Evolutionary conservation across 2,113 vertebrate species (phyloP).

Genomic region (Agapornis roseicollis): DNA sequence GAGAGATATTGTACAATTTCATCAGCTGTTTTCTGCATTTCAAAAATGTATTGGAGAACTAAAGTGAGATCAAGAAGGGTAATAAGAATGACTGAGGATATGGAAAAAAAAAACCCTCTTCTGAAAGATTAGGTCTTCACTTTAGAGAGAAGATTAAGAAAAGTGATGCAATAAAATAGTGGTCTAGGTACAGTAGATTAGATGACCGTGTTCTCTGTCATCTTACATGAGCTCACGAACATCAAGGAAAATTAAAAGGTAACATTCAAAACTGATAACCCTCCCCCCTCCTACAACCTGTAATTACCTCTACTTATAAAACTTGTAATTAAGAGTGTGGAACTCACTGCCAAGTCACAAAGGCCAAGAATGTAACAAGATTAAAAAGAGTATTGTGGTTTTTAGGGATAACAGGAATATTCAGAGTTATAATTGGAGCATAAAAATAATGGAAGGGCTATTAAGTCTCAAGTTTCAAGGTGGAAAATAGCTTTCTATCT

Average conservation of each 20-base stretch:
- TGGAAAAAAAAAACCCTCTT: background rate
- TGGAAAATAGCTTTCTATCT: background rate
- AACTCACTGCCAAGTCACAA: conserved; percentile 40
- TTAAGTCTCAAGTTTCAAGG: background rate
- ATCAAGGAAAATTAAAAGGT: conserved; percentile 45
- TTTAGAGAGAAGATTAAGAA: conserved; percentile 17
- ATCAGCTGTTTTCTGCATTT: background rate
- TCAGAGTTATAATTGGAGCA: conserved; percentile 19
- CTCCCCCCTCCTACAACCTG: background rate
- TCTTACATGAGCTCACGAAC: background rate
- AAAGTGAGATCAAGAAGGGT: background rate
- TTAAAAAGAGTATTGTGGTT: conserved; percentile 42
- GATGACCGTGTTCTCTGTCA: background rate
- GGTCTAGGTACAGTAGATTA: conserved; percentile 5
- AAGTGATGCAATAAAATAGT: background rate
- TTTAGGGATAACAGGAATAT: conserved; percentile 48
- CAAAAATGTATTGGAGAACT: background rate
- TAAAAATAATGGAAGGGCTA: conserved; percentile 9
- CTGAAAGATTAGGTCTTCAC: background rate
- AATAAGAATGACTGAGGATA: background rate
- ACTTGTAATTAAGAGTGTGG: conserved; percentile 45
- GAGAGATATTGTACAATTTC: background rate
- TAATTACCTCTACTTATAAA: conserved; percentile 53
- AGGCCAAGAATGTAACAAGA: conserved; percentile 40
- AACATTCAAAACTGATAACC: conserved; percentile 39